Conservation (phyloP, 1,140 invertebrate species). For the Drosophila mauritiana region DNA sequence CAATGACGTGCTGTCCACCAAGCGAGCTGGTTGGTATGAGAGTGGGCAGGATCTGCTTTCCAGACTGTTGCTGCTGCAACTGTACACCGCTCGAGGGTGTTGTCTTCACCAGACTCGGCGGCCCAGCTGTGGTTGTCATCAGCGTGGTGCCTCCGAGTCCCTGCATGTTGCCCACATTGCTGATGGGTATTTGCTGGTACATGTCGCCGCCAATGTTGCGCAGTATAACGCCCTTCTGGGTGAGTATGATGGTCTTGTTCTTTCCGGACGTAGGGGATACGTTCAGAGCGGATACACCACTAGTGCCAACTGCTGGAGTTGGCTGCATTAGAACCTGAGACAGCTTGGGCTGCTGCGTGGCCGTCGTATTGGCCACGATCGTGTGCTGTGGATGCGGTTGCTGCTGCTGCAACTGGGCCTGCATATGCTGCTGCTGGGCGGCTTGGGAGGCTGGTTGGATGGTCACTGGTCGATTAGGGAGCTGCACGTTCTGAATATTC, state of each 20-base stretch:
- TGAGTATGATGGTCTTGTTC: slow-evolving; percentile 83
- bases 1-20: slow-evolving; percentile 72
- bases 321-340: slow-evolving; percentile 80
- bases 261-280: slow-evolving; percentile 67
- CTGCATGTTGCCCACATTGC: slow-evolving; percentile 73
- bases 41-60: slow-evolving; percentile 75
- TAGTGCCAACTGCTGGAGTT: slow-evolving; percentile 37
- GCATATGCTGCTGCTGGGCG: slow-evolving; percentile 80
- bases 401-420: slow-evolving; percentile 78
- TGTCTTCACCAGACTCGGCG: slow-evolving; percentile 79
- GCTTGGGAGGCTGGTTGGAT: slow-evolving; percentile 83
- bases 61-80: slow-evolving; percentile 56
- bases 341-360: slow-evolving; percentile 80
- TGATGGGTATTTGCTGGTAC: slow-evolving; percentile 84
- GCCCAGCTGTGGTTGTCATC: slow-evolving; percentile 76
- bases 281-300: slow-evolving; percentile 54
- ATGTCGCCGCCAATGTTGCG: slow-evolving; percentile 82
- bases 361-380: slow-evolving; percentile 79
- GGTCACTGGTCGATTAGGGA: slow-evolving; percentile 80
- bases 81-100: slow-evolving; percentile 51
- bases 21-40: slow-evolving; percentile 79
- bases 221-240: slow-evolving; percentile 82
- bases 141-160: slow-evolving; percentile 72
- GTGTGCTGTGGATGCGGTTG: slow-evolving; percentile 81
- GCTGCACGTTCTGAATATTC: slow-evolving; percentile 83